Percentiles rank a stretch among this genome's conserved stretches.
Evolutionary conservation across 2,113 vertebrate species (phyloP).

Genomic region (Lonchura striata): DNA sequence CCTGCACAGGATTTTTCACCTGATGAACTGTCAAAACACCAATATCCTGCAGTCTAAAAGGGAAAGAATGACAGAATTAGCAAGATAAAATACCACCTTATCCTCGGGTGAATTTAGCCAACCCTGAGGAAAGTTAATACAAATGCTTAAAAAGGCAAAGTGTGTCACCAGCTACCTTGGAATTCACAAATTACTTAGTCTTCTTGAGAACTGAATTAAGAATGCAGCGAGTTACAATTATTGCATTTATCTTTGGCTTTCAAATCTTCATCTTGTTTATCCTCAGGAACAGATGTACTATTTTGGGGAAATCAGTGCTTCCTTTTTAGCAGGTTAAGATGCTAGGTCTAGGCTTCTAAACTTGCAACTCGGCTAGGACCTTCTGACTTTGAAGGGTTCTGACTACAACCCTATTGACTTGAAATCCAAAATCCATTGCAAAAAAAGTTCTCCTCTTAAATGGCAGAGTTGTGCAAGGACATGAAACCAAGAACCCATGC

Average conservation of each 20-base stretch:
- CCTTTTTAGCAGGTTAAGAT: not conserved
- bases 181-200: not conserved
- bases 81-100: not conserved
- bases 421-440: not conserved
- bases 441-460: not conserved
- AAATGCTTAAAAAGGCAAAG: not conserved
- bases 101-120: not conserved
- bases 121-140: not conserved
- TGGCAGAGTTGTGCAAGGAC: not conserved
- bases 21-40: not conserved
- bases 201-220: not conserved
- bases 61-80: not conserved
- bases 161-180: not conserved
- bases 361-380: not conserved
- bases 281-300: not conserved
- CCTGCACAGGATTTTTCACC: not conserved
- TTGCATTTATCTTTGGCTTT: constrained; percentile 30
- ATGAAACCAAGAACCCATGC: not conserved
- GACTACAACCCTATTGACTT: not conserved
- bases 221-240: not conserved
- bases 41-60: not conserved
- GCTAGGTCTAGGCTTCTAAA: not conserved
- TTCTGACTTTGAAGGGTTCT: not conserved
- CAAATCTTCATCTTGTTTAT: not conserved
- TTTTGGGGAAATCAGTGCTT: not conserved